Base-by-base conservation (phyloP, 2,888 invertebrate species). In the Synergus laeviventris region DNA sequence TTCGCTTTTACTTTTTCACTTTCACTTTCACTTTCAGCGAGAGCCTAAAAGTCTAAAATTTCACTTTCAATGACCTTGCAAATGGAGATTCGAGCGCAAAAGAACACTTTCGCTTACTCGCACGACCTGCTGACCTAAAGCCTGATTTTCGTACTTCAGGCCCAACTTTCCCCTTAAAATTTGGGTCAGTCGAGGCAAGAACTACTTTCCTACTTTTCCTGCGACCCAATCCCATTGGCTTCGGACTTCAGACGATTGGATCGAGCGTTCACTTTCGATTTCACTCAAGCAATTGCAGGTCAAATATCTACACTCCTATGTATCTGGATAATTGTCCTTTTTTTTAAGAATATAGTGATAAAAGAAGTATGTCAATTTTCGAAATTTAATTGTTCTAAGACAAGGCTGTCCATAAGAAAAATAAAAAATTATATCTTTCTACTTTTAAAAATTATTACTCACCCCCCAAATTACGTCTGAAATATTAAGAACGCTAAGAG, bases 121-220 rank as follows among this genome's bases (percentile, higher is more conserved):
- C 54, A 77, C 79, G 81, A 81, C 82, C 86, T 76, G 78, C 66
- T 86, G 83, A 85, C 84, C 87, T 75, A 77, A 59, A 78, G 83
- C 82, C 81, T 80, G 76, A 49, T 70, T 81, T 73, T 76, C 75
- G 80, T 79, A 79, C 84, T 79, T 74, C 73, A 83, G 77, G 76
- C 81, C 82, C 77, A 82, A 76, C 84, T 84, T 83, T 83, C 84
- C 70, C 70, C 81, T 79, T 73, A 38, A 74, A 42, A 74, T 76
- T 76, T 64, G 61, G 78, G 76, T 77, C 78, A 61, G 31, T 73
- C 9, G 49, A 39, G 42, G 9, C 38, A 60, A 56, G 64, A 74
- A 62, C 74, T 54, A 77, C 74, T 74, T 76, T 74, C 74, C 60
- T 61, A 74, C 74, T 76, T 76, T 70, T 76, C n/a, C n/a, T n/a